phyloP scores from a whole-genome alignment of 2,113 vertebrate genomes.

The Eupsittula cactorum region DNA sequence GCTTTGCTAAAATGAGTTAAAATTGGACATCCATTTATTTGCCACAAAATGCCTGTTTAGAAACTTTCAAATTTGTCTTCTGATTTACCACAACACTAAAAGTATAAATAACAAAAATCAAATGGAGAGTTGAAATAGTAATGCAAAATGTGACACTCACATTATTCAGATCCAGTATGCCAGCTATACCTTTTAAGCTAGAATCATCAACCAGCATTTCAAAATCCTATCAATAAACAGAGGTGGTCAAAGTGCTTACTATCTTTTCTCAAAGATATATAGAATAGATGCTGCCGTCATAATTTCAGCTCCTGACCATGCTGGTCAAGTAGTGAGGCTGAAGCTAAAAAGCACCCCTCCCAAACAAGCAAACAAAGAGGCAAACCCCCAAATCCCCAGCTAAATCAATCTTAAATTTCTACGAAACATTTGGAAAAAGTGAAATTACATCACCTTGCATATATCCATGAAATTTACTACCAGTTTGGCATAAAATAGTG shows the following conservation, averaged over 20 bases:
- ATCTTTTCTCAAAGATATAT: neutral
- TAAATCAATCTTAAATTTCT: neutral
- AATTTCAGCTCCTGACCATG: neutral
- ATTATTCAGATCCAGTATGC: neutral
- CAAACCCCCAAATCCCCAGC: neutral
- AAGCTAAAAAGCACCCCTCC: neutral
- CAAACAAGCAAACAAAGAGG: neutral
- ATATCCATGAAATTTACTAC: neutral
- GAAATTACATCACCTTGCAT: neutral
- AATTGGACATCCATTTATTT: neutral
- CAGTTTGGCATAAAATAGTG: neutral
- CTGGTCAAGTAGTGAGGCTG: neutral
- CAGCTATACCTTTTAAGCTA: neutral
- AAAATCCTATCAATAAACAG: neutral
- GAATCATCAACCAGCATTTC: neutral
- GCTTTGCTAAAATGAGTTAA: neutral
- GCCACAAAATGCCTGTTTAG: neutral
- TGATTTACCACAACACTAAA: neutral
- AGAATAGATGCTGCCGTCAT: neutral
- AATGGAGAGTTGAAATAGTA: neutral
- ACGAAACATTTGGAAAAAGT: neutral
- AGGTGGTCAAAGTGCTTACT: neutral
- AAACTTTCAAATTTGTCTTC: neutral
- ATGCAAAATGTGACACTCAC: rapidly evolving
- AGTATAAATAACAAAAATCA: neutral